Evolutionary conservation across 2,888 invertebrate genomes (phyloP).

Genomic region (Microplitis manilae): DNA sequence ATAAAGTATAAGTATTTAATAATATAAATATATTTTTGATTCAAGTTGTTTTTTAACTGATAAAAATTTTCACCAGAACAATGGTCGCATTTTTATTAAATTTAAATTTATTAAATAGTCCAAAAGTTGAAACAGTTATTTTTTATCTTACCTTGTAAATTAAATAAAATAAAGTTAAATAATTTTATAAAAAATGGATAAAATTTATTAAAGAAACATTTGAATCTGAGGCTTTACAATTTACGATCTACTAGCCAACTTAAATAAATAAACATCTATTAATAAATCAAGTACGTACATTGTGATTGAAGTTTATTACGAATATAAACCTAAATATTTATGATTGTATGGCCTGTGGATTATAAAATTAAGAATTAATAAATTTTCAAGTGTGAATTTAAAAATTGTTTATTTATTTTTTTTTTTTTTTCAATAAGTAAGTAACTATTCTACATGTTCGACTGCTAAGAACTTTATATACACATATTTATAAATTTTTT

Average conservation of each 20-base stretch:
- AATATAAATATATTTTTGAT: constrained; percentile 1
- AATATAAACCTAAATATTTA: no score
- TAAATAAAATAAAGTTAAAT: not conserved
- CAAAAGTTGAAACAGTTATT: not conserved
- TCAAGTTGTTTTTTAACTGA: not conserved
- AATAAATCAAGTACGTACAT: not conserved
- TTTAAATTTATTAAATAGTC: not conserved
- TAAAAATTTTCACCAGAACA: not conserved
- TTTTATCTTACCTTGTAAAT: not conserved
- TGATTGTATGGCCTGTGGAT: not conserved
- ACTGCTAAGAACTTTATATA: no score
- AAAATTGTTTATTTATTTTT: not conserved
- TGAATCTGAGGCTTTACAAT: not conserved
- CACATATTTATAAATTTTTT: no score
- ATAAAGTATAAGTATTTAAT: not conserved
- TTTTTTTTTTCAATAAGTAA: not conserved
- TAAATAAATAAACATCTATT: not conserved
- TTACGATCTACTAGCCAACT: not conserved
- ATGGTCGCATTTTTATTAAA: not conserved
- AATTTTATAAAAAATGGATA: not conserved
- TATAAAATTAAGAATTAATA: not conserved
- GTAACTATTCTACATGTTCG: no score
- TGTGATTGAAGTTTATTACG: no score
- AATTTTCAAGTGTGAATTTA: not conserved
- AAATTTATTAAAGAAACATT: not conserved